phyloP scores from a whole-genome alignment of 2,113 vertebrate genomes.

The Petromus typicus region DNA sequence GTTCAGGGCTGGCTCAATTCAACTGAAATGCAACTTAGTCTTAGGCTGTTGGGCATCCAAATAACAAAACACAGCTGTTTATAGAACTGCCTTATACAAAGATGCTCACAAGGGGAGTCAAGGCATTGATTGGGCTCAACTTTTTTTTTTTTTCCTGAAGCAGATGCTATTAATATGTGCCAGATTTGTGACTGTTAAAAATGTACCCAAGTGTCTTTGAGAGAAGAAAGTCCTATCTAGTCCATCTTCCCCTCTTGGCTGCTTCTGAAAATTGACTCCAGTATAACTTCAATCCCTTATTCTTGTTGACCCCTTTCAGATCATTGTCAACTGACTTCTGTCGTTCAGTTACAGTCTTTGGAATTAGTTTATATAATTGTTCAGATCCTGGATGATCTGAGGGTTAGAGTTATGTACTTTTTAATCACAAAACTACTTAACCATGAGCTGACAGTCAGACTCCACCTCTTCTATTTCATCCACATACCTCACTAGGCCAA shows the following conservation, averaged over 20 bases:
- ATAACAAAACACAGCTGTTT: background rate
- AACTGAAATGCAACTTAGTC: background rate
- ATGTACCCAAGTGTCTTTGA: background rate
- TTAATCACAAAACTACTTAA: conserved; percentile 18
- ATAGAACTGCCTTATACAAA: background rate
- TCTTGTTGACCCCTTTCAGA: background rate
- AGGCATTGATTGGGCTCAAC: background rate
- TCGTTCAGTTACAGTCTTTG: background rate
- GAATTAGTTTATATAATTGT: background rate
- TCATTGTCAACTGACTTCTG: background rate
- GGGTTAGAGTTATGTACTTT: background rate
- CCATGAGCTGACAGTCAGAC: background rate
- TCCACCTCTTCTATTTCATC: background rate
- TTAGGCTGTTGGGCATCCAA: background rate
- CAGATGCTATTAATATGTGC: background rate
- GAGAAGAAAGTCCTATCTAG: background rate
- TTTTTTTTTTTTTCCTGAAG: background rate
- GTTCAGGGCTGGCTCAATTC: background rate
- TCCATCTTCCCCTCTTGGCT: background rate
- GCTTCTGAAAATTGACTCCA: background rate
- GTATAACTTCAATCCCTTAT: background rate
- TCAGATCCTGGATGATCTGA: background rate
- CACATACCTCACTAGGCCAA: background rate
- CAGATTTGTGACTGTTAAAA: background rate
- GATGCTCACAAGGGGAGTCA: background rate